Evolutionary conservation across 2,888 invertebrate species (phyloP), one percentile per base, ranked within the genome.

Genomic region (Yponomeuta evonymella): DNA sequence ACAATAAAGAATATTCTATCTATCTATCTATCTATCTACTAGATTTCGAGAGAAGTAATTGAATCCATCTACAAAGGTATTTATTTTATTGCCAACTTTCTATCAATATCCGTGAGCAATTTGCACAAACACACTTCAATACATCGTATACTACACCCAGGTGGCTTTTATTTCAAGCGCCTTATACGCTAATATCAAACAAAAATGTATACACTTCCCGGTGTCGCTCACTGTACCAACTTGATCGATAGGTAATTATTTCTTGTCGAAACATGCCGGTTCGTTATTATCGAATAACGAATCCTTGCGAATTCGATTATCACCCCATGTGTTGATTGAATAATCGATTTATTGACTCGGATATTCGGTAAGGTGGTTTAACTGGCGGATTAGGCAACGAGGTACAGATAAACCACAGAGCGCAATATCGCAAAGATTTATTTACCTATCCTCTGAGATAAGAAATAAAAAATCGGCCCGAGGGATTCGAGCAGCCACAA

Each of bases 191-290:
- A 58, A 58, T 58, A 58, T 58, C 2, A 15, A 58, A 58, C 51
- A 15, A 15, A 15, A 58, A 58, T 15, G 15, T 58, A 33, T 33
- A 58, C 12, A 15, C 3, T 5, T 51, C 12, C 51, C 12, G 15
- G 15, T 58, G 5, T 15, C 15, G 51, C 51, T 58, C 2, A 58
- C 51, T 15, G 51, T 58, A 58, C 51, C 65, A 6, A 65, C 30
- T 65, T 65, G 65, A 65, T 65, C 65, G 65, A 65, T 65, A 29
- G 12, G 10, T 33, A 65, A 65, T 65, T 65, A 65, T 65, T 33
- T 64, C 30, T 30, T 64, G 64, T 30, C 30, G 23, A 65, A 65
- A 29, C 30, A 65, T 65, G 30, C 9, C 65, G 51, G 51, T 9
- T 58, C 51, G 51, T 58, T 58, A 58, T 58, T 58, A 58, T 58